Base-by-base conservation (phyloP, 2,113 vertebrate genomes). In the Synodontis membranacea region DNA sequence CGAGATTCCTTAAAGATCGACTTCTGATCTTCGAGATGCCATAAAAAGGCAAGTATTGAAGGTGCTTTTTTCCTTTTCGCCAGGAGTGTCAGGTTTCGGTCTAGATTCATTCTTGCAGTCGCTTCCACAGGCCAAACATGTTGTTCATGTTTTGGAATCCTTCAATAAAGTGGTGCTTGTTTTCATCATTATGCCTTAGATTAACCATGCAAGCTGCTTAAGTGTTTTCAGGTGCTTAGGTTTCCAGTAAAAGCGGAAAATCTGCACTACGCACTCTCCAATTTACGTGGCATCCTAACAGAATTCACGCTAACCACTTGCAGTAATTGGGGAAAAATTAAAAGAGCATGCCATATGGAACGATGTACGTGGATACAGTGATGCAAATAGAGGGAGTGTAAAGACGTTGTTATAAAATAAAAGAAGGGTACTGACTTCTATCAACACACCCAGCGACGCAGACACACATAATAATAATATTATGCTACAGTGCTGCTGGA, bases 231-330 rank as follows among this genome's bases (percentile, higher is more conserved):
- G 50, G 31, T 80, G 31, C 31, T 56, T 37, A 21, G 21, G 1
- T 39, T 80, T 56, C 78, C 52, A 39, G 78, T 56, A 56, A 80
- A 80, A 37, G 34, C 39, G 5, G 34, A 54, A 79, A 50, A 79
- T 39, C 17, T 82, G 4, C 12, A 21, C 8, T 28, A 5, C 37
- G 23, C 14, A 28, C 80, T 64, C 25, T 82, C 28, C 42, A 82
- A 14, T 80, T 80, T 5, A 28, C 1, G 4, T 54, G 31, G 31
- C 31, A 54, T 56, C 19, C 50, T 23, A 28, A 76, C 7, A n/a
- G 74, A 31, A n/a, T 76, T 50, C 14, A 50, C 5, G 6, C 28
- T 76, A 50, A 31, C 74, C 1, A 15, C 42, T 25, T 46, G 46
- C 48, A 78, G 75, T 34, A 19, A 34, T 21, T 23, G 17, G 23